A percentile compares a stretch with the other conserved stretches of the same genome.
These are phyloP conservation scores for Ennomos erosarius DNA, from an alignment of 2,888 invertebrate species.

Conservation along the genomic window DNA sequence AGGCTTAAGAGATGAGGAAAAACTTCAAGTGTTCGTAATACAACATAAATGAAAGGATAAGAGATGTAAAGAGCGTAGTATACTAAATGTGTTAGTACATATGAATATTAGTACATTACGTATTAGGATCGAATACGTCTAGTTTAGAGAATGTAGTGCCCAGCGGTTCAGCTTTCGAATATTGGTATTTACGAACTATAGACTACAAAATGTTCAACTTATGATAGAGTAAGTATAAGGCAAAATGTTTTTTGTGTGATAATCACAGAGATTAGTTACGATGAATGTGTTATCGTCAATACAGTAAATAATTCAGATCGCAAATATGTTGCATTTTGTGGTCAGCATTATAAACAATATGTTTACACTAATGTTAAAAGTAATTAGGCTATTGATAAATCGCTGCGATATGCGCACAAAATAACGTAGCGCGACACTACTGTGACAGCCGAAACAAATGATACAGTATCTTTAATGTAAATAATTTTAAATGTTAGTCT, in stretches of 20 bases:
- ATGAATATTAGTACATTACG: slow-evolving; percentile 66
- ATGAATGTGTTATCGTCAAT: background rate
- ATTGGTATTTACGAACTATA: slow-evolving; percentile 63
- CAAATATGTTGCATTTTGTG: background rate
- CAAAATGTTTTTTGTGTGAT: slow-evolving; percentile 18
- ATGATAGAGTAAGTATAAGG: slow-evolving; percentile 41
- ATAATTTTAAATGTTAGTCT: slow-evolving; percentile 73
- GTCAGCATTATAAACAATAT: background rate
- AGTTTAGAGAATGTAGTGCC: slow-evolving; percentile 71
- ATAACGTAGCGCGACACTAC: slow-evolving; percentile 24
- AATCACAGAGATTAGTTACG: slow-evolving; percentile 2
- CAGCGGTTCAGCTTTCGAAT: slow-evolving; percentile 83
- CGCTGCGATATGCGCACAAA: slow-evolving; percentile 40
- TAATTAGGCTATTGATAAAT: background rate
- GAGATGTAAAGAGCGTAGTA: slow-evolving; percentile 64
- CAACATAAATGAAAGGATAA: slow-evolving; percentile 30
- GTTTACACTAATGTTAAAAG: background rate
- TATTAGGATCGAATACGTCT: slow-evolving; percentile 69
- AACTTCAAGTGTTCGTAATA: slow-evolving; percentile 17
- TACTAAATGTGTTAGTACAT: slow-evolving; percentile 69
- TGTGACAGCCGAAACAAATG: slow-evolving; percentile 20
- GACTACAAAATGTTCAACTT: slow-evolving; percentile 71
- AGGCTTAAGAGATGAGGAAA: slow-evolving; percentile 3
- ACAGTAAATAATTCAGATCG: background rate
- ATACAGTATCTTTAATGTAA: slow-evolving; percentile 54